Percentiles rank a stretch among this genome's conserved stretches.
These are phyloP conservation scores for Simalia tracyae DNA, from an alignment of 2,797 vertebrate species.

Conservation along the genomic window DNA sequence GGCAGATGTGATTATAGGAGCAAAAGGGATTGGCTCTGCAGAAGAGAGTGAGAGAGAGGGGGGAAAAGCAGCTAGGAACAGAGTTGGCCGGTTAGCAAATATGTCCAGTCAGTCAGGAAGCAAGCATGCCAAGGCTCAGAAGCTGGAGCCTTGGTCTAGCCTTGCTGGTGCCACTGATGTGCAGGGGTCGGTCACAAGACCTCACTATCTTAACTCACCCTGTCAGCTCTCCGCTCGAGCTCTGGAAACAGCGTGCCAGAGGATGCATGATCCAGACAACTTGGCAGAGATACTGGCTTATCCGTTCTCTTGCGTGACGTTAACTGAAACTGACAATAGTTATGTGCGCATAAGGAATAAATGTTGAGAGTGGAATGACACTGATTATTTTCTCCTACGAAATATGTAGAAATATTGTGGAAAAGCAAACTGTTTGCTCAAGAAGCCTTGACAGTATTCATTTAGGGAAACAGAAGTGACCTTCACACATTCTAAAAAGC, in stretches of 20 bases:
- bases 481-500: neutral
- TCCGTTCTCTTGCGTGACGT: neutral
- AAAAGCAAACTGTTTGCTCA: neutral
- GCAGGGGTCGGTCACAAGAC: conserved; percentile 50
- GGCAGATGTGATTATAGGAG: conserved; percentile 24
- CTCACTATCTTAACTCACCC: conserved; percentile 47
- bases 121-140: conserved; percentile 66
- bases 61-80: conserved; percentile 47
- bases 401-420: neutral
- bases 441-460: neutral
- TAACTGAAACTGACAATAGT: neutral
- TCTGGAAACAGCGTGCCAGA: conserved; percentile 18
- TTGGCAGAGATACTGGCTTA: neutral
- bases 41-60: neutral
- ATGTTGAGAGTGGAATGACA: neutral
- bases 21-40: conserved; percentile 24
- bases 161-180: conserved; percentile 74
- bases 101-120: conserved; percentile 64
- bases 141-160: conserved; percentile 72
- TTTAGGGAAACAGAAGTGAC: neutral
- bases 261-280: neutral
- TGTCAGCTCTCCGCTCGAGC: conserved; percentile 38
- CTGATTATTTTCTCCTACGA: neutral
- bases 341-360: neutral
- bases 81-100: conserved; percentile 51